Conservation (phyloP, 2,888 invertebrate species). For the Phytoseiulus persimilis region DNA sequence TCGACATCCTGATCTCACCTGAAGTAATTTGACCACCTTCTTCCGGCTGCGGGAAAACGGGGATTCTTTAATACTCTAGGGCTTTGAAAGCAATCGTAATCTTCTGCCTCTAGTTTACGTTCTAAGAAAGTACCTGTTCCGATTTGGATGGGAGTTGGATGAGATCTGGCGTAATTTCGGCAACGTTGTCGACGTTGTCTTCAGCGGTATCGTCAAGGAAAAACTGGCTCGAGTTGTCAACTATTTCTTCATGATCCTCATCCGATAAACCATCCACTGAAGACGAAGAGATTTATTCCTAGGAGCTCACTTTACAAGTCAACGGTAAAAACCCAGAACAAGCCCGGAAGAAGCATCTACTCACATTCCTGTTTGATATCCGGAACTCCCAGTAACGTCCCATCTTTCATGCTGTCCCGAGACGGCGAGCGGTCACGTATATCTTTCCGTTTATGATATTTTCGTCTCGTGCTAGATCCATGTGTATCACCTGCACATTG, state of each 20-base stretch:
- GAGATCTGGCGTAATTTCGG: background rate
- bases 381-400: background rate
- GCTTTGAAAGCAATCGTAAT: no score
- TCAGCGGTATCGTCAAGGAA: background rate
- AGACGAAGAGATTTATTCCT: background rate
- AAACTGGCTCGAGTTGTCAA: background rate
- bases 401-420: constrained; percentile 6
- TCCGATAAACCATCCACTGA: background rate
- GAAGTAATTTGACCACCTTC: background rate
- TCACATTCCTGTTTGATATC: constrained; percentile 29
- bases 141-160: background rate
- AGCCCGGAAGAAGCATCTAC: background rate
- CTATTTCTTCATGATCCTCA: background rate
- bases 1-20: background rate
- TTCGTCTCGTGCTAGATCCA: constrained; percentile 27
- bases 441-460: background rate
- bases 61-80: no score
- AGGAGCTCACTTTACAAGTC: no score
- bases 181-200: background rate
- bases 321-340: no score
- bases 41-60: background rate
- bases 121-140: background rate
- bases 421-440: background rate
- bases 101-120: background rate
- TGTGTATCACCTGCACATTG: background rate